Conservation (phyloP, 2,113 vertebrate species). For the Aptenodytes forsteri region DNA sequence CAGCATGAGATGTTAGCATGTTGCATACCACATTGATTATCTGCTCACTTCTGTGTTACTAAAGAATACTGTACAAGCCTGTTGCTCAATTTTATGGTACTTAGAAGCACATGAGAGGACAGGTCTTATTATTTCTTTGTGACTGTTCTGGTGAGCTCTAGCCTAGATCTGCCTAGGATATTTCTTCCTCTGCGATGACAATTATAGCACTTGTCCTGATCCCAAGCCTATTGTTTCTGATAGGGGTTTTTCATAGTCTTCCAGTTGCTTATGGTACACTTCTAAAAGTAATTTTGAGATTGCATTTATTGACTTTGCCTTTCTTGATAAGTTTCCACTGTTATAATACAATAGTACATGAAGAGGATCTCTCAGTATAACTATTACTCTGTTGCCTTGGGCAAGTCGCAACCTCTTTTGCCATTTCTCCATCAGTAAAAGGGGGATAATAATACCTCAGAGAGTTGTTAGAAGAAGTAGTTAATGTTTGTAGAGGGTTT, state of each 20-base stretch:
- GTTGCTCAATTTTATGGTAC: neutral
- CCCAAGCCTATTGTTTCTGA: neutral
- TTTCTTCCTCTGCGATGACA: accelerated
- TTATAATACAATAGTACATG: neutral
- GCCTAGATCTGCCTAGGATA: accelerated
- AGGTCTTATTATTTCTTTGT: neutral
- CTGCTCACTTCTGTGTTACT: neutral
- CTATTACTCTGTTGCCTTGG: slow-evolving; percentile 10
- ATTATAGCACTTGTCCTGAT: neutral
- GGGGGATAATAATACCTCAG: slow-evolving; percentile 52
- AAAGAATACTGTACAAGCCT: neutral
- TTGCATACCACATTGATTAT: neutral
- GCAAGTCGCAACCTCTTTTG: slow-evolving; percentile 1
- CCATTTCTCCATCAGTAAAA: slow-evolving; percentile 24
- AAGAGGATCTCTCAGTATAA: neutral
- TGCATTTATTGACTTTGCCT: neutral
- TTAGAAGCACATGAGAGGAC: neutral
- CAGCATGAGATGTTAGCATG: neutral
- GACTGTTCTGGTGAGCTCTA: neutral
- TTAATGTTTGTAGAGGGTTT: slow-evolving; percentile 59
- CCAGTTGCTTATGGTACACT: neutral
- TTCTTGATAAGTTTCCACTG: neutral
- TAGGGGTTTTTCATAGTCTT: neutral
- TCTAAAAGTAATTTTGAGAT: neutral
- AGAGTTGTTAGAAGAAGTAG: slow-evolving; percentile 56